phyloP scores from a whole-genome alignment of 2,113 vertebrate genomes.

The Embiotoca jacksoni region DNA sequence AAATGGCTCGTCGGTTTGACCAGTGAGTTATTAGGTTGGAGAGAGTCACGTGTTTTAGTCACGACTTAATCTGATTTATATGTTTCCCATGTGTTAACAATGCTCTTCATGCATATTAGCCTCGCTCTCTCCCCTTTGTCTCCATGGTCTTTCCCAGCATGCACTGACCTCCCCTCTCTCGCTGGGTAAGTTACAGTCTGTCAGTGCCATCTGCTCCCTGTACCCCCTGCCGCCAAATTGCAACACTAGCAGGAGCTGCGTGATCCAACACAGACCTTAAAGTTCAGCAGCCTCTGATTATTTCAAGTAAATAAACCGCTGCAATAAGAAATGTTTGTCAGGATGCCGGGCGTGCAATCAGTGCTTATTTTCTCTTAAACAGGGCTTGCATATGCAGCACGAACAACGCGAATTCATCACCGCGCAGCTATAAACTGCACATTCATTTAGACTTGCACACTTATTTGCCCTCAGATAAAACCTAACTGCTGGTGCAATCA shows the following conservation, averaged over 20 bases:
- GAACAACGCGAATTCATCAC: no score
- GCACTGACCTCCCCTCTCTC: slow-evolving; percentile 62
- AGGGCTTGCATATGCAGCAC: no score
- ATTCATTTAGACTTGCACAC: neutral
- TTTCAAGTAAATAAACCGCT: slow-evolving; percentile 59
- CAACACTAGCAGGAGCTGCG: slow-evolving; percentile 49
- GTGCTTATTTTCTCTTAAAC: neutral
- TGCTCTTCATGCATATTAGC: slow-evolving; percentile 27
- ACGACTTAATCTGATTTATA: slow-evolving; percentile 40
- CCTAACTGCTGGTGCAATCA: slow-evolving; percentile 22
- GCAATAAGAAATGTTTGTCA: slow-evolving; percentile 13
- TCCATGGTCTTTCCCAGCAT: slow-evolving; percentile 65
- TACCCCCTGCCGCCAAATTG: slow-evolving; percentile 77
- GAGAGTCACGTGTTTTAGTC: neutral
- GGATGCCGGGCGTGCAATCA: neutral
- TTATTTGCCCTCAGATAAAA: slow-evolving; percentile 31
- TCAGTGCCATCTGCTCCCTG: slow-evolving; percentile 84
- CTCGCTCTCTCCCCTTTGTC: slow-evolving; percentile 61
- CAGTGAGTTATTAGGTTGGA: neutral
- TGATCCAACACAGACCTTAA: slow-evolving; percentile 63
- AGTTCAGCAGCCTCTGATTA: slow-evolving; percentile 69
- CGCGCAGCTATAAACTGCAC: neutral
- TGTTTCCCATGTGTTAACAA: slow-evolving; percentile 30
- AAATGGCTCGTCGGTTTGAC: no score
- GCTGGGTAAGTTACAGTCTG: slow-evolving; percentile 82